Base-by-base conservation (phyloP, 2,113 vertebrate species). In the Poeciliopsis retropinna region DNA sequence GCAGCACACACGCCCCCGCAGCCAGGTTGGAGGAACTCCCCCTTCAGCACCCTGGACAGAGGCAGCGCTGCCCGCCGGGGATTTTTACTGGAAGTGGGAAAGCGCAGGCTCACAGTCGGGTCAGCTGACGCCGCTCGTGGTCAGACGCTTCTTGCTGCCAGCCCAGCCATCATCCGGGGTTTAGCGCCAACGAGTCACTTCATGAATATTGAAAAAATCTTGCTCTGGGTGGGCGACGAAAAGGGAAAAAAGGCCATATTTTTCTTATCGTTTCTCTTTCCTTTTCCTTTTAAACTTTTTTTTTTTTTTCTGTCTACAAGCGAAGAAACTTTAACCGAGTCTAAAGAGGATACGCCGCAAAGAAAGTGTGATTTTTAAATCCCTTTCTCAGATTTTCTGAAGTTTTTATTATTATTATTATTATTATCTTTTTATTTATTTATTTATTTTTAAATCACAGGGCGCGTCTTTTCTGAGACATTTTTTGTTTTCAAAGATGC, bases 1-100 rank as follows among this genome's bases (percentile, higher is more conserved):
- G 76, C 70, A 67, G 34, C 78, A 71, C 75, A 71, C 77, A 86
- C 86, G 73, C 85, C 84, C 79, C 84, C 79, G 54, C 82, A 60
- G 75, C 70, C 84, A 29, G 68, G 65, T 79, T 47, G 70, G 71
- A 83, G 84, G 81, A 82, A 87, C 76, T 80, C 85, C 87, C 82
- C 73, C 88, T 92, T 93, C 94, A 96, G 96, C 90, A 96, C 95
- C 91, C 34, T 82, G 94, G 95, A 95, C 94, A 96, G 91, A 85
- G 79, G 74, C 87, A 89, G 67, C 87, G 63, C 76, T 63, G 60
- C 14, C 62, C 51, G 6, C 51, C 51, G 51, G 25, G 10, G 64
- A 15, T 67, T 25, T 60, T 39, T 66, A 70, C 31, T 74, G 87
- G 76, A 70, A 79, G 84, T 84, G 81, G 87, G 80, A 60, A 91